Base-by-base conservation (phyloP, 1,140 invertebrate species). In the Nasonia longicornis region DNA sequence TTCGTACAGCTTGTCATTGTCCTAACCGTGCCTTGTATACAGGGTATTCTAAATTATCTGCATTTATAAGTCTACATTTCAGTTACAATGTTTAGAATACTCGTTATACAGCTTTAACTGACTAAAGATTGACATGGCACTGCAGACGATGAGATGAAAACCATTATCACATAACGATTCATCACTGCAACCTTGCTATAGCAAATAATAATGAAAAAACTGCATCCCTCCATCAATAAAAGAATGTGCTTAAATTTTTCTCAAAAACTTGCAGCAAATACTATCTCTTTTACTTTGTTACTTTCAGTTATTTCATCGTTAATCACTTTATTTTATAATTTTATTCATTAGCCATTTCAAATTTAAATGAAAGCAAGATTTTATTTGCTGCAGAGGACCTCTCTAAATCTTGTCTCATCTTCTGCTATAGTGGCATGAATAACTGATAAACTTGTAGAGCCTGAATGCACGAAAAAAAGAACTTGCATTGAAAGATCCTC, bases 1-100 rank as follows among this genome's bases (percentile, higher is more conserved):
- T 85, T 87, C 81, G 85, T 83, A 85, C 83, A 87, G 89, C 88
- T 89, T 90, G 52, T 88, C 83, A 88, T 84, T 89, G 86, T 88
- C 83, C 85, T 90, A 91, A 91, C 89, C 88, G 83, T 83, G 83
- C 82, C 81, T 85, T 82, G 75, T 73, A 73, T 71, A 76, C 2
- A 71, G 82, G 64, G 77, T 76, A 83, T 77, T 80, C 70, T 75
- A 77, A 80, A 77, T 67, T 58, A 31, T 70, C 52, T 72, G n/a
- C 20, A 79, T 29, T 63, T 72, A 71, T 38, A 74, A 42, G 10
- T 70, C 69, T 45, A 64, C 42, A 52, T 67, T 69, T 64, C 20
- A n/a, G 31, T 71, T 42, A 66, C 7, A 77, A 70, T 42, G 29
- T 81, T 83, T 75, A 67, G 52, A 70, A 80, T 79, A 82, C 83